phyloP scores from a whole-genome alignment of 2,113 vertebrate genomes.

The Osmerus eperlanus region DNA sequence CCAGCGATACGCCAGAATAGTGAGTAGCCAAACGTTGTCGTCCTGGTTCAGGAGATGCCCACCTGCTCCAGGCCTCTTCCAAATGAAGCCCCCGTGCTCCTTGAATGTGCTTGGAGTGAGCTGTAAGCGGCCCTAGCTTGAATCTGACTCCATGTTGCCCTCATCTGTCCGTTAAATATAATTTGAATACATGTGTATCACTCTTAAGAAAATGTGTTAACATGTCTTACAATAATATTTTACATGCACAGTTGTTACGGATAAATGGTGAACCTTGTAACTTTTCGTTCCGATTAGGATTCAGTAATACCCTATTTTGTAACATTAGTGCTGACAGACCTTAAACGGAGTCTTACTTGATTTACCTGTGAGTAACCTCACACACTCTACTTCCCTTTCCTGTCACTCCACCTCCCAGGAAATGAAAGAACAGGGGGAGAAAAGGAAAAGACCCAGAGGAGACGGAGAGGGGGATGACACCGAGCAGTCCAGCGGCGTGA shows the following conservation, averaged over 20 bases:
- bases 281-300: not conserved
- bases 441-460: slow-evolving; percentile 1
- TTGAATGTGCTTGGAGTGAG: too few species aligned
- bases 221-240: too few species aligned
- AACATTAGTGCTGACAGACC: not conserved
- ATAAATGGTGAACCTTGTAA: not conserved
- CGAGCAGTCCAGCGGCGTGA: slow-evolving; percentile 5
- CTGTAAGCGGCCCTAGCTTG: too few species aligned
- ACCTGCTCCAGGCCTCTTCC: too few species aligned
- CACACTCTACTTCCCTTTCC: not conserved
- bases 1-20: slow-evolving; percentile 90
- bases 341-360: too few species aligned
- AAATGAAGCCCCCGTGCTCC: too few species aligned
- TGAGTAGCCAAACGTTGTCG: slow-evolving; percentile 52
- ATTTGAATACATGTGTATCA: too few species aligned
- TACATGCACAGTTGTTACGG: too few species aligned
- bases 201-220: too few species aligned
- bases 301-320: not conserved
- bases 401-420: not conserved
- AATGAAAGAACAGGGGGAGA: slow-evolving; percentile 8
- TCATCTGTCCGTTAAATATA: not conserved
- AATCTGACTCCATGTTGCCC: not conserved
- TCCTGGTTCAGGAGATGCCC: too few species aligned
- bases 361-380: not conserved
- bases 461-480: slow-evolving; percentile 6